Evolutionary conservation across 2,113 vertebrate species (phyloP), one percentile per base, ranked within the genome.

Genomic region (Tachuris rubrigastra): DNA sequence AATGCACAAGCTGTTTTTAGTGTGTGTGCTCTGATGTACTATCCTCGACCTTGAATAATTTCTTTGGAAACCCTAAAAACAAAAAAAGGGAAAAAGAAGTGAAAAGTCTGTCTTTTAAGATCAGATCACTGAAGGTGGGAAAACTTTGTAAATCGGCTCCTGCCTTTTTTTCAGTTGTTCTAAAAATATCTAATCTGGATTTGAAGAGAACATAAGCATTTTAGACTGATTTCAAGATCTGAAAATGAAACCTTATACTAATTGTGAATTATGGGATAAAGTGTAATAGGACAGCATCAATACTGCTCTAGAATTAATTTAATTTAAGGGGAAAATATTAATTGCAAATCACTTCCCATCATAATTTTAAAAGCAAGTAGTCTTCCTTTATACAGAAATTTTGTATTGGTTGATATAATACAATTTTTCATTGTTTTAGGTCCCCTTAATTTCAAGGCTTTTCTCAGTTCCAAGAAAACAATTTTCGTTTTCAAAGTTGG

Each of bases 1-100:
- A 90, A 77, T 6, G 15, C 1, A 0, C 30, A 93, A 63, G 27
- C 71, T 94, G 15, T 95, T 95, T 93, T 95, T 56, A 81, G 14
- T 89, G 10, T 76, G 7, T 75, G n/a, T 66, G 28, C 37, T 63
- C 37, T 60, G 12, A 47, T 69, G 53, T 59, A n/a, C 63, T 85
- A 3, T 71, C 31, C n/a, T 63, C 71, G 72, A 96, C 93, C 75
- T 91, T 93, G 78, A 93, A 77, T 80, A 73, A 73, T 96, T 95
- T 93, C 20, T 75, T 67, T 42, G 27, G 66, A 89, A 89, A 59
- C 16, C 9, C 27, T 58, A 25, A 16, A 59, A 28, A 16, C n/a
- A 59, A 72, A 77, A 28, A 41, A 8, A 11, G 11, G 22, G 39
- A 14, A 35, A 28, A 24, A 68, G 28, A n/a, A 46, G 18, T 7